Evolutionary conservation across 2,797 vertebrate species (phyloP).

Genomic region (Liparis tanakae): DNA sequence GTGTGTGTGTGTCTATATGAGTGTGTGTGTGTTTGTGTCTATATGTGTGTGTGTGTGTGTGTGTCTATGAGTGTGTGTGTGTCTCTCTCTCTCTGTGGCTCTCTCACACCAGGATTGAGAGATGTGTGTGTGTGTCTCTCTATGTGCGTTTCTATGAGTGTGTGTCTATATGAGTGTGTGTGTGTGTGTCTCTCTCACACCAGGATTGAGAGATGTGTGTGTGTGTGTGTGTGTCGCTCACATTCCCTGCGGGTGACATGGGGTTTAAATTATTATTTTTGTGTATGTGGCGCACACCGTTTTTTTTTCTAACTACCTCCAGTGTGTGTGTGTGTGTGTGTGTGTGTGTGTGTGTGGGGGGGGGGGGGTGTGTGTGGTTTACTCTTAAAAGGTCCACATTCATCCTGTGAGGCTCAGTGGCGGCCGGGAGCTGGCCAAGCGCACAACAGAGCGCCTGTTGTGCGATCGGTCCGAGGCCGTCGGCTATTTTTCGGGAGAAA

Average conservation of each 20-base stretch:
- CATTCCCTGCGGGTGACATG: constrained; percentile 59
- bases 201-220: constrained; percentile 56
- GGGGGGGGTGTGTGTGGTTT: constrained; percentile 60
- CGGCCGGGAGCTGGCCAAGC: constrained; percentile 66
- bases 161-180: constrained; percentile 1
- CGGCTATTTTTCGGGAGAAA: constrained; percentile 70
- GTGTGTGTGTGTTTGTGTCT: constrained; percentile 3
- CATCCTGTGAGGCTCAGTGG: constrained; percentile 75
- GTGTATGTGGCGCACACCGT: neutral
- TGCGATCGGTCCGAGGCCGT: constrained; percentile 71
- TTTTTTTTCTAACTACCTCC: constrained; percentile 28
- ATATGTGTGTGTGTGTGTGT: constrained; percentile 4
- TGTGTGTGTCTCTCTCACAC: no score
- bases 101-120: no score
- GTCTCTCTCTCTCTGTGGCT: neutral
- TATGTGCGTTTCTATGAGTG: no score
- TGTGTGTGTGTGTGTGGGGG: constrained; percentile 32
- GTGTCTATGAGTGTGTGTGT: constrained; percentile 9
- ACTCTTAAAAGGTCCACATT: constrained; percentile 80
- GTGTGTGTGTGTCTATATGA: constrained; percentile 1
- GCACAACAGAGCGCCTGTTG: constrained; percentile 80
- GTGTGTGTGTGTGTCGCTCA: constrained; percentile 26
- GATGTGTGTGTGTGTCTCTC: constrained; percentile 1
- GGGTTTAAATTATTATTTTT: constrained; percentile 72
- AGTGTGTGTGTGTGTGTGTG: constrained; percentile 48